Evolutionary conservation across 2,113 vertebrate genomes (phyloP).

Genomic region (Gallinago jamesoni): DNA sequence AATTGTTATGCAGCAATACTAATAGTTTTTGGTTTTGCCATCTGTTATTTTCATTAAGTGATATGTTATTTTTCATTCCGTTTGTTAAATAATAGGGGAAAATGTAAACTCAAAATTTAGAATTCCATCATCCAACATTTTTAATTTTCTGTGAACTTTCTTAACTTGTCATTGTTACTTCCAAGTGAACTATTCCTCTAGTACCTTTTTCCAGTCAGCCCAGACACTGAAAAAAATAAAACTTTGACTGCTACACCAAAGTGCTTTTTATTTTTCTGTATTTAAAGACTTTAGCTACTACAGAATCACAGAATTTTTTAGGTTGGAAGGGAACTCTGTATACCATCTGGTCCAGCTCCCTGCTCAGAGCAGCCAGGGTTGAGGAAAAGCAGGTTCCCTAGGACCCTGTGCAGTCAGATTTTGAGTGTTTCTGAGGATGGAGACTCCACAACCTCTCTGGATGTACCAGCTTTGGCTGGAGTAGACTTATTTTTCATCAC

Average conservation of each 20-base stretch:
- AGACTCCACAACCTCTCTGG: not conserved
- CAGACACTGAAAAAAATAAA: not conserved
- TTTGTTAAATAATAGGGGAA: not conserved
- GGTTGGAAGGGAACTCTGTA: not conserved
- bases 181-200: not conserved
- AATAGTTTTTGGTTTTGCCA: not conserved
- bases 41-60: not conserved
- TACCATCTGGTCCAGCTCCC: not conserved
- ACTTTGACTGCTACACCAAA: not conserved
- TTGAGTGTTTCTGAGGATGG: not conserved
- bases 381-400: not conserved
- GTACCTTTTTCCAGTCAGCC: not conserved
- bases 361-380: not conserved
- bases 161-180: not conserved
- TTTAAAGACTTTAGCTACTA: not conserved
- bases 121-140: not conserved
- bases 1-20: not conserved
- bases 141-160: not conserved
- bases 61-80: not conserved
- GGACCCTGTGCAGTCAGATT: not conserved
- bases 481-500: not conserved
- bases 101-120: not conserved
- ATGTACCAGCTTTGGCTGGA: not conserved
- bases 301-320: not conserved
- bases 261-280: not conserved